Conservation (phyloP, 2,113 vertebrate genomes). For the Nyctibius bracteatus region DNA sequence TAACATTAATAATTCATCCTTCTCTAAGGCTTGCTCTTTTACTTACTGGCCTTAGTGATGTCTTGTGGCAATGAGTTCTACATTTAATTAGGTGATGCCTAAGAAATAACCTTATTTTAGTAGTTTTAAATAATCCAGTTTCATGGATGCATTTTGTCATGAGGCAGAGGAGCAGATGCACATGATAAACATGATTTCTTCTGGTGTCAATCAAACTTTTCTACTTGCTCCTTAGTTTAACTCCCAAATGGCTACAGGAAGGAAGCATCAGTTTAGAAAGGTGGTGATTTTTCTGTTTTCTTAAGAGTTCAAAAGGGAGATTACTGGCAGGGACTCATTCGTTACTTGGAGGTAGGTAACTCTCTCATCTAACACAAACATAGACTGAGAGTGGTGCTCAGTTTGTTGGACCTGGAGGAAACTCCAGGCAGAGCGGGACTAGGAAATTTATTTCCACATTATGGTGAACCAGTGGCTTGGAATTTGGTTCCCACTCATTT, state of each 20-base stretch:
- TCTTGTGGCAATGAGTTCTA: neutral
- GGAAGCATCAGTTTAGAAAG: neutral
- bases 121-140: conserved; percentile 12
- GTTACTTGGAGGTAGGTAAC: neutral
- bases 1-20: conserved; percentile 54
- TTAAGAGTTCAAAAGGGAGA: neutral
- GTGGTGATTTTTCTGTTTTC: neutral
- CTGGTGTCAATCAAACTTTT: conserved; percentile 5
- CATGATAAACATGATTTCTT: conserved; percentile 14
- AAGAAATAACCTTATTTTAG: conserved; percentile 1
- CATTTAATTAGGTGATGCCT: conserved; percentile 34
- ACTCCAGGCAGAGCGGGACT: neutral
- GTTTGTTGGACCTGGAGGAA: fast-evolving
- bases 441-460: neutral
- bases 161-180: conserved; percentile 20
- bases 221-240: neutral
- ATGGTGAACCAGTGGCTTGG: neutral
- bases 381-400: neutral
- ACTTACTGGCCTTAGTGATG: neutral
- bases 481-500: neutral
- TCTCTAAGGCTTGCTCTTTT: conserved; percentile 19
- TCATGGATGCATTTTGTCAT: neutral
- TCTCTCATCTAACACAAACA: neutral
- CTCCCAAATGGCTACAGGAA: neutral
- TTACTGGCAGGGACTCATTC: neutral